These are phyloP conservation scores for Stichodactyla mertensii DNA, from an alignment of 64 coral and sea anemone genomes.

Conservation along the genomic window DNA sequence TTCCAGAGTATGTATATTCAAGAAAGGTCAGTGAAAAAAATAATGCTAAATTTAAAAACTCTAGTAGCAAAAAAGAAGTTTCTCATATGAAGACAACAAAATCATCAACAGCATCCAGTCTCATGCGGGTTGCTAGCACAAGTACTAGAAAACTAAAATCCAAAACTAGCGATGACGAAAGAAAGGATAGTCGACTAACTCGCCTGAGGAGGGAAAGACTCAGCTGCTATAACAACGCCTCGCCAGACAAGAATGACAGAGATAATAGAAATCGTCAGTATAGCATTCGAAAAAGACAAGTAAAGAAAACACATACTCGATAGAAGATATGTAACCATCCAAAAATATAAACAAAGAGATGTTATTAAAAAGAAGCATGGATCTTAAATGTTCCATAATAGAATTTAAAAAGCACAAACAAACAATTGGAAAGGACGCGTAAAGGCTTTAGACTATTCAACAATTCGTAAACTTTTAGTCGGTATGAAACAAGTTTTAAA, in stretches of 20 bases:
- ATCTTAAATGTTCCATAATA: no score
- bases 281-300: background rate
- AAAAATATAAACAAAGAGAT: no score
- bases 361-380: no score
- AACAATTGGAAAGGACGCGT: no score
- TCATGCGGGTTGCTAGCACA: background rate
- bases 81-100: background rate
- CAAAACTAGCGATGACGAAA: background rate
- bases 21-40: background rate
- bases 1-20: background rate
- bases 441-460: no score
- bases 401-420: no score
- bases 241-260: background rate
- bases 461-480: no score
- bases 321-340: background rate
- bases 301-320: background rate
- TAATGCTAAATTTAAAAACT: background rate
- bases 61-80: background rate
- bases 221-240: background rate
- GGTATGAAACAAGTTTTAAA: no score
- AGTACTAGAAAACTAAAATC: background rate
- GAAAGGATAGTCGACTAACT: background rate
- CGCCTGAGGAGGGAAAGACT: background rate
- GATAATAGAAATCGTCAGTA: background rate
- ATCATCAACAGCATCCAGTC: background rate